These are phyloP conservation scores for Pachydiplax longipennis DNA, from an alignment of 2,888 invertebrate genomes.

Conservation along the genomic window DNA sequence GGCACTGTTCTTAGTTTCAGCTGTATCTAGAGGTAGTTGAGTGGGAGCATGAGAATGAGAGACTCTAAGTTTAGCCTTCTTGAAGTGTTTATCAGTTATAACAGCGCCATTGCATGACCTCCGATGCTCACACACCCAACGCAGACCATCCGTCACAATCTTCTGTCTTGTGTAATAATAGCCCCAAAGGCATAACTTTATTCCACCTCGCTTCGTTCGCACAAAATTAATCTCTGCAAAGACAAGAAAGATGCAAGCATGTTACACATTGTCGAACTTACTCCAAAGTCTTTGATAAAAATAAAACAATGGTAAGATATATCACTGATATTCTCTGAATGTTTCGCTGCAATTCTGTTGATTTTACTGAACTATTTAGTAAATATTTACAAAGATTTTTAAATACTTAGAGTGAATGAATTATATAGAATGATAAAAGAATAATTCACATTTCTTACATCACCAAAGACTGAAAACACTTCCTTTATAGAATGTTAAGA, in stretches of 20 bases:
- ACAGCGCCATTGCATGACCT: slow-evolving; percentile 13
- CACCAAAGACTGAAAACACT: no score
- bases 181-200: slow-evolving; percentile 21
- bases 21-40: not conserved
- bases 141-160: slow-evolving; percentile 15
- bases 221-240: slow-evolving; percentile 25
- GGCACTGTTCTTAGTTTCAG: not conserved
- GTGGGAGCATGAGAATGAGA: not conserved
- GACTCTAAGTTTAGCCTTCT: not conserved
- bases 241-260: not conserved
- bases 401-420: no score
- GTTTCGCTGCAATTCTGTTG: no score
- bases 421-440: no score
- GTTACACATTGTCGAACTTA: not conserved
- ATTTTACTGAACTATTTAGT: no score
- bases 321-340: no score
- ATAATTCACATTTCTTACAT: no score
- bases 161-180: slow-evolving; percentile 26
- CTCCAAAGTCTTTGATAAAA: not conserved
- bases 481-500: no score
- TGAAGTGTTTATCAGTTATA: not conserved
- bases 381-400: no score
- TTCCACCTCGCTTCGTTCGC: slow-evolving; percentile 11
- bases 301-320: not conserved
- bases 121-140: slow-evolving; percentile 22